Percentiles rank a stretch among this genome's conserved stretches.
phyloP scores from a whole-genome alignment of 2,797 vertebrate genomes.

The Smutsia gigantea region DNA sequence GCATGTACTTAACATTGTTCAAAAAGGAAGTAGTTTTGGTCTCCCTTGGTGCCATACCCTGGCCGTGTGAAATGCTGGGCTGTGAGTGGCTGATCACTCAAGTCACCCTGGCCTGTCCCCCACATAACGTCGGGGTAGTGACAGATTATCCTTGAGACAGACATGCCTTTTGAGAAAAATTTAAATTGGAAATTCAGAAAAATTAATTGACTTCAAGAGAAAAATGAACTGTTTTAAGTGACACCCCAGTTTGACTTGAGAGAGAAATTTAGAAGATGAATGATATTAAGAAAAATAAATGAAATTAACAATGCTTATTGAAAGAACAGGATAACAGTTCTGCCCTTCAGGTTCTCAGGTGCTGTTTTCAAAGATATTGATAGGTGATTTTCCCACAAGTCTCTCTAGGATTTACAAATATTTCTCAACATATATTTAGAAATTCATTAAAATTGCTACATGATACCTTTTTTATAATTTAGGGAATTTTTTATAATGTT shows the following conservation, averaged over 20 bases:
- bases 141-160: background rate
- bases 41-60: background rate
- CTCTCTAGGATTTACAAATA: background rate
- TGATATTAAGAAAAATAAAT: background rate
- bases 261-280: background rate
- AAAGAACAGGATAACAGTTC: background rate
- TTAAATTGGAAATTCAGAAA: background rate
- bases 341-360: background rate
- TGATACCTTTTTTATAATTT: background rate
- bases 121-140: fast-evolving
- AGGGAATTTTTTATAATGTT: background rate
- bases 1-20: background rate
- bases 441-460: background rate
- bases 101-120: too few species aligned
- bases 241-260: background rate
- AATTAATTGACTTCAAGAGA: background rate
- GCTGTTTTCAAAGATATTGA: background rate
- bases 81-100: fast-evolving
- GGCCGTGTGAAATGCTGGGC: background rate
- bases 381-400: background rate
- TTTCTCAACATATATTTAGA: background rate
- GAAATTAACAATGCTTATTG: background rate
- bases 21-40: background rate
- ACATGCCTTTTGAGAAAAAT: background rate
- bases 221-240: background rate